Conservation (phyloP, 2,797 vertebrate species). For the Salarias fasciatus region DNA sequence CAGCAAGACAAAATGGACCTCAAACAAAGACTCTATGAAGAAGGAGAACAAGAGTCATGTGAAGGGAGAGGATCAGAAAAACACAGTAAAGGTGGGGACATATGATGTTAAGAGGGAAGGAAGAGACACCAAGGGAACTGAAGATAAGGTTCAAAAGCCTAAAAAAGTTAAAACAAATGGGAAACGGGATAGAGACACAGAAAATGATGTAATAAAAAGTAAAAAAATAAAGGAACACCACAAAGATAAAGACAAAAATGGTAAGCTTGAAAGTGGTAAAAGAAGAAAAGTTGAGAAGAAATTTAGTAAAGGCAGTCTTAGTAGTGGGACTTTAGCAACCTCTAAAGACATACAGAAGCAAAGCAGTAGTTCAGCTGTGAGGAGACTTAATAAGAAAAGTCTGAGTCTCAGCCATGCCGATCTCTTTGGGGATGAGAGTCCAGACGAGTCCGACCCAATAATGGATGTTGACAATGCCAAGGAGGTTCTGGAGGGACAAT, state of each 20-base stretch:
- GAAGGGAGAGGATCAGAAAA: slow-evolving; percentile 79
- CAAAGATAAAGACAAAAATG: slow-evolving; percentile 79
- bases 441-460: slow-evolving; percentile 78
- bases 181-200: slow-evolving; percentile 77
- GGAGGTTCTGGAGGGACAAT: slow-evolving; percentile 77
- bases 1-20: slow-evolving; percentile 56
- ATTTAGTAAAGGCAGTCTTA: slow-evolving; percentile 47
- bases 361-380: slow-evolving; percentile 47
- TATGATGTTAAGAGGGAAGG: slow-evolving; percentile 64
- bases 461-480: slow-evolving; percentile 32
- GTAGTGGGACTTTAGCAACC: slow-evolving; percentile 36
- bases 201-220: slow-evolving; percentile 69
- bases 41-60: slow-evolving; percentile 78
- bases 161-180: slow-evolving; percentile 76
- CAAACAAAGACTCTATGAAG: slow-evolving; percentile 68
- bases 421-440: slow-evolving; percentile 95
- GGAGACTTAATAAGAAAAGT: slow-evolving; percentile 72
- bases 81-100: slow-evolving; percentile 57
- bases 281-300: slow-evolving; percentile 71
- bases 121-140: slow-evolving; percentile 70
- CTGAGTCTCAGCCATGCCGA: slow-evolving; percentile 91
- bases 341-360: slow-evolving; percentile 72
- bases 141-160: slow-evolving; percentile 63
- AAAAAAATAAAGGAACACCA: slow-evolving; percentile 76
- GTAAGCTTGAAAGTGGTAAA: slow-evolving; percentile 66